Percentiles rank a stretch among this genome's conserved stretches.
phyloP scores from a whole-genome alignment of 2,888 invertebrate genomes.

The Caenorhabditis sulstoni region DNA sequence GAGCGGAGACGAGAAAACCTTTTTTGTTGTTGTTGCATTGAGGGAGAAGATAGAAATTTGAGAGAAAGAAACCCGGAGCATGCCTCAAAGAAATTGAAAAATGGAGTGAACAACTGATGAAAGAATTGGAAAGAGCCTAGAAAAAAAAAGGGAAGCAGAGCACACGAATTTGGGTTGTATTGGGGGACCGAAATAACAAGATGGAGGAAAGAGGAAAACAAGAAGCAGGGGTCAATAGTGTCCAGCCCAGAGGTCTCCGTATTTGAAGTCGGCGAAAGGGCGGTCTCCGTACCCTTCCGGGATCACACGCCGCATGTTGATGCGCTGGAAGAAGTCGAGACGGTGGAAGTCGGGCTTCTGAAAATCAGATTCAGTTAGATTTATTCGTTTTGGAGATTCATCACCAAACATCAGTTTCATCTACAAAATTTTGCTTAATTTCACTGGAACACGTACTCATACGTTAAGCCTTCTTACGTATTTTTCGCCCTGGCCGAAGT shows the following conservation, averaged over 20 bases:
- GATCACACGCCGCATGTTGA: conserved; percentile 73
- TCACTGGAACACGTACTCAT: no score
- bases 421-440: no score
- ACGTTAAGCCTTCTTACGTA: not conserved
- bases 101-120: conserved; percentile 6
- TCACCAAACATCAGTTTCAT: no score
- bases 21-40: not conserved
- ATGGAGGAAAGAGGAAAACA: no score
- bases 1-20: not conserved
- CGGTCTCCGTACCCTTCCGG: conserved; percentile 77
- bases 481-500: conserved; percentile 20
- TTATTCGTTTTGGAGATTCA: no score
- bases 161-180: not conserved
- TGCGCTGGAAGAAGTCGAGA: conserved; percentile 81
- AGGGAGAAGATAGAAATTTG: conserved; percentile 6
- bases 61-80: conserved; percentile 41
- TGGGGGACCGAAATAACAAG: not conserved
- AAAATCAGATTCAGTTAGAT: no score
- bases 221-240: conserved; percentile 49
- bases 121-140: conserved; percentile 19
- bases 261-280: conserved; percentile 77
- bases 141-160: not conserved
- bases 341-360: conserved; percentile 83
- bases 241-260: conserved; percentile 79
- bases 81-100: conserved; percentile 20